These are phyloP conservation scores for Cydia strobilella DNA, from an alignment of 1,140 invertebrate genomes.

Conservation along the genomic window DNA sequence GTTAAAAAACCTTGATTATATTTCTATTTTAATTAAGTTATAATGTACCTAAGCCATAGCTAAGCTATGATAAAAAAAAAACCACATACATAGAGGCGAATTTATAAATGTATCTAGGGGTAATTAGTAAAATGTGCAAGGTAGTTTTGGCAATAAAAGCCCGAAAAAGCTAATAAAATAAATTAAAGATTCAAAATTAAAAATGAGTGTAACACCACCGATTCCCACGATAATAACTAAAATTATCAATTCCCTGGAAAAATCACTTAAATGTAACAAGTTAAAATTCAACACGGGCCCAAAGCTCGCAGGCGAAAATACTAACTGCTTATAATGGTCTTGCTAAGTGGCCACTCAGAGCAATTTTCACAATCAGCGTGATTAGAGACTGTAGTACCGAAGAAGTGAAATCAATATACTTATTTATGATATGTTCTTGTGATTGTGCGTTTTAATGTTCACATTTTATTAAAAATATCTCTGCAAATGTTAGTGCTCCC, in stretches of 20 bases:
- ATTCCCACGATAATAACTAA: not conserved
- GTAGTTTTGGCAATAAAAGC: not conserved
- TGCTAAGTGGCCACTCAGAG: constrained; percentile 7
- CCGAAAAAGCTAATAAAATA: not conserved
- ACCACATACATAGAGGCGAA: too few species aligned
- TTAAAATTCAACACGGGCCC: not conserved
- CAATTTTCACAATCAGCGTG: not conserved
- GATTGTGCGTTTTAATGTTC: not conserved
- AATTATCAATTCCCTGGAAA: constrained; percentile 10
- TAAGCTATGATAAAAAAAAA: too few species aligned
- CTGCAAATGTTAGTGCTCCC: too few species aligned
- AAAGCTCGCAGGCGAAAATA: not conserved
- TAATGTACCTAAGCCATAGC: too few species aligned
- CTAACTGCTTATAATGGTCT: constrained; percentile 5
- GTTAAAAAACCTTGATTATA: too few species aligned
- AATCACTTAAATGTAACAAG: constrained; percentile 13
- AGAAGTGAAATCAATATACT: constrained; percentile 7
- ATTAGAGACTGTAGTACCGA: not conserved
- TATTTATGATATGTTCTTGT: not conserved
- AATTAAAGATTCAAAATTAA: not conserved
- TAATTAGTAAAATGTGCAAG: too few species aligned
- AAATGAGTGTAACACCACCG: not conserved
- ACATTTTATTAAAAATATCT: too few species aligned
- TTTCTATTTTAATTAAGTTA: too few species aligned
- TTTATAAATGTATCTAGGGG: too few species aligned